phyloP scores from a whole-genome alignment of 2,113 vertebrate genomes.

The Gobius niger region DNA sequence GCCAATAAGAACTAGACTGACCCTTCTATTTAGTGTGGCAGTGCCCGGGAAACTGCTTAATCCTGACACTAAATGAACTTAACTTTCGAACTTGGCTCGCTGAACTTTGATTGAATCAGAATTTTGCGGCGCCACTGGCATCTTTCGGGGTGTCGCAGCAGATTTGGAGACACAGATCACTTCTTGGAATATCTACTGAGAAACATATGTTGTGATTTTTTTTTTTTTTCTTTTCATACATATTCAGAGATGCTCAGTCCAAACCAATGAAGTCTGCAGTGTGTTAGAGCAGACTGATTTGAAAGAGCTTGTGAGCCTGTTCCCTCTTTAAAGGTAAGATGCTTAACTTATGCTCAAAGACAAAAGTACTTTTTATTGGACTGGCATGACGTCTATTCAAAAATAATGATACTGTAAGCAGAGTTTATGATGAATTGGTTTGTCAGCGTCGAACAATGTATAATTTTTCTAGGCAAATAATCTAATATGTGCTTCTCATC shows the following conservation, averaged over 20 bases:
- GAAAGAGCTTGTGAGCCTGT: constrained; percentile 34
- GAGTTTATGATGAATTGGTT: constrained; percentile 16
- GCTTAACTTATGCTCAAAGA: constrained; percentile 11
- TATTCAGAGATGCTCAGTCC: constrained; percentile 28
- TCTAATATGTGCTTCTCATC: constrained; percentile 36
- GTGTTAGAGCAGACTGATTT: constrained; percentile 43
- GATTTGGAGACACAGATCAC: constrained; percentile 36
- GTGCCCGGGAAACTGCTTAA: constrained; percentile 50
- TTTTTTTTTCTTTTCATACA: constrained; percentile 21
- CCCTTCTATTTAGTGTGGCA: constrained; percentile 30
- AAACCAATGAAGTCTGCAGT: constrained; percentile 34
- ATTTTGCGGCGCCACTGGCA: constrained; percentile 20
- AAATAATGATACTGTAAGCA: constrained; percentile 14
- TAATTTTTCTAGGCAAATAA: constrained; percentile 42
- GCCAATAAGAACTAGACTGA: constrained; percentile 68
- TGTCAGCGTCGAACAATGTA: constrained; percentile 16
- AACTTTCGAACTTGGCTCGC: constrained; percentile 38
- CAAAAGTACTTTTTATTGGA: constrained; percentile 14
- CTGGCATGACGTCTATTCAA: constrained; percentile 8
- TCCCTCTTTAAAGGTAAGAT: constrained; percentile 65
- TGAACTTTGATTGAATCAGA: constrained; percentile 26
- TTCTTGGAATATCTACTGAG: constrained; percentile 29
- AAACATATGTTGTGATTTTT: constrained; percentile 36
- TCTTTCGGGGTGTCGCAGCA: constrained; percentile 35
- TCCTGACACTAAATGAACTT: constrained; percentile 36